Percentiles rank a stretch among this genome's conserved stretches.
Evolutionary conservation across 2,888 invertebrate genomes (phyloP).

Genomic region (Esperia sulphurella): DNA sequence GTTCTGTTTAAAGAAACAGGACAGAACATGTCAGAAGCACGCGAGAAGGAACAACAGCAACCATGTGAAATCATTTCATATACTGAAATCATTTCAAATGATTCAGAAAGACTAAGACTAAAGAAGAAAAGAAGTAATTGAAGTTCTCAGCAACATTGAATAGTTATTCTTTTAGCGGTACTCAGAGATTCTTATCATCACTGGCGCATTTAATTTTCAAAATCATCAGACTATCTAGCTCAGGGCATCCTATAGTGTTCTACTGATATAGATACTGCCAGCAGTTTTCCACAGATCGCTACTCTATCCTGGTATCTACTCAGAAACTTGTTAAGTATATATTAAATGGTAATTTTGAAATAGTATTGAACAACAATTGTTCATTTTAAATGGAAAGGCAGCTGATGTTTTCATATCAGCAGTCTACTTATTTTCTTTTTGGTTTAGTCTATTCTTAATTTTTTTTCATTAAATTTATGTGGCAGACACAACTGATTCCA

Average conservation of each 20-base stretch:
- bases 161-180: slow-evolving; percentile 36
- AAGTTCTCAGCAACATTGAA: slow-evolving; percentile 28
- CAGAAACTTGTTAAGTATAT: too few species aligned
- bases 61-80: slow-evolving; percentile 19
- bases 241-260: too few species aligned
- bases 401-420: too few species aligned
- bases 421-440: too few species aligned
- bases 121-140: slow-evolving; percentile 4
- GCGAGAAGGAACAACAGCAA: slow-evolving; percentile 10
- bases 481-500: too few species aligned
- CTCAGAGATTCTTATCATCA: slow-evolving; percentile 58
- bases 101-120: slow-evolving; percentile 1
- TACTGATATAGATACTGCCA: too few species aligned
- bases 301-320: too few species aligned
- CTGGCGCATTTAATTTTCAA: slow-evolving; percentile 16
- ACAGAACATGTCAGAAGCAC: slow-evolving; percentile 31
- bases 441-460: too few species aligned
- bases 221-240: background rate
- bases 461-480: too few species aligned
- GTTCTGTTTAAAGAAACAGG: slow-evolving; percentile 14
- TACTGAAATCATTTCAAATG: slow-evolving; percentile 26
- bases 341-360: background rate
- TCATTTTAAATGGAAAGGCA: too few species aligned
- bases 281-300: too few species aligned
- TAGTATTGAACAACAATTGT: too few species aligned